These are phyloP conservation scores for Hyposoter didymator DNA, from an alignment of 2,888 invertebrate species.

Conservation along the genomic window DNA sequence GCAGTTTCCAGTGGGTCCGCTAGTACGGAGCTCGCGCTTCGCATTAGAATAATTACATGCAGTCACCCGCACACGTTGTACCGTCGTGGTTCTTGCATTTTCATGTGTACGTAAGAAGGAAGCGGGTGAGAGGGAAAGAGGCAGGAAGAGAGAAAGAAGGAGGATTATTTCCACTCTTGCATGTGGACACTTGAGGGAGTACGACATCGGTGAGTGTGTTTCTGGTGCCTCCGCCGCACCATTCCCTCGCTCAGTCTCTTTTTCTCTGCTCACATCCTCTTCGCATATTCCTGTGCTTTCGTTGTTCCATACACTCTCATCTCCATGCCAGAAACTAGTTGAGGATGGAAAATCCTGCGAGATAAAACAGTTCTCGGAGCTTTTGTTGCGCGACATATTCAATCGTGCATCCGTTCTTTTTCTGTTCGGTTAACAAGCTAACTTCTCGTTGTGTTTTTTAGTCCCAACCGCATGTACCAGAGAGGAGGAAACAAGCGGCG, in stretches of 20 bases:
- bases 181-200: slow-evolving; percentile 22
- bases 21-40: slow-evolving; percentile 70
- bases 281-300: slow-evolving; percentile 11
- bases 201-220: slow-evolving; percentile 9
- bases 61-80: slow-evolving; percentile 74
- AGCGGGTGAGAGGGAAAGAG: not conserved
- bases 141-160: slow-evolving; percentile 9
- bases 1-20: slow-evolving; percentile 61
- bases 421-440: not conserved
- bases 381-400: slow-evolving; percentile 4
- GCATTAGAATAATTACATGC: slow-evolving; percentile 80
- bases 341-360: slow-evolving; percentile 10
- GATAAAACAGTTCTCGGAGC: slow-evolving; percentile 11
- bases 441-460: not conserved
- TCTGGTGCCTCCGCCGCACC: not conserved
- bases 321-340: slow-evolving; percentile 18
- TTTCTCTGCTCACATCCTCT: slow-evolving; percentile 16
- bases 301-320: slow-evolving; percentile 13
- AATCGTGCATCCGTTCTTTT: slow-evolving; percentile 7
- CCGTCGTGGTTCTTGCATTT: slow-evolving; percentile 52
- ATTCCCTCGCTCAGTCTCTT: slow-evolving; percentile 14
- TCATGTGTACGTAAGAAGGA: slow-evolving; percentile 32
- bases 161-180: slow-evolving; percentile 14
- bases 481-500: not conserved
- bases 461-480: not conserved